Evolutionary conservation across 2,113 vertebrate species (phyloP).

Genomic region (Aegotheles bennettii): DNA sequence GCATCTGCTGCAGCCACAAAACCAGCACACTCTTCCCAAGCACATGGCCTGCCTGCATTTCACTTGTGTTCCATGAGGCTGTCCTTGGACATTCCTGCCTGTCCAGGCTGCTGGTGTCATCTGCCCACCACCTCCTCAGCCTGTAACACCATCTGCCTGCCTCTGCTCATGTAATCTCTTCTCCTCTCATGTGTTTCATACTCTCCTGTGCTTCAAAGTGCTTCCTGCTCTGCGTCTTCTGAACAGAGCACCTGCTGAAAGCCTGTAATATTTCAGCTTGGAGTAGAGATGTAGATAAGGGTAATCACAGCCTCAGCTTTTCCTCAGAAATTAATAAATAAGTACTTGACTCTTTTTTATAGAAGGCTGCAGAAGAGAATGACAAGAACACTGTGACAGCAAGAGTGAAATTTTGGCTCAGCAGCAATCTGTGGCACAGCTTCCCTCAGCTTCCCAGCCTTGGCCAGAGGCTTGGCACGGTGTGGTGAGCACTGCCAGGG

Average conservation of each 20-base stretch:
- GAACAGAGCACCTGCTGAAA: not conserved
- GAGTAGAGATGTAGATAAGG: not conserved
- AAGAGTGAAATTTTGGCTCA: not conserved
- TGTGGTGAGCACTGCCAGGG: not conserved
- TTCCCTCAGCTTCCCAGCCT: not conserved
- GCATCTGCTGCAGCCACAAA: not conserved
- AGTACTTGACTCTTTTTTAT: not conserved
- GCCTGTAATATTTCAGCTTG: not conserved
- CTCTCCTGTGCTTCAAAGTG: not conserved
- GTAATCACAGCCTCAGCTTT: not conserved
- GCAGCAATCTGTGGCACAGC: not conserved
- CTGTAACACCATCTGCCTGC: not conserved
- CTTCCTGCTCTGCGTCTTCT: not conserved
- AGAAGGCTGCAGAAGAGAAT: not conserved
- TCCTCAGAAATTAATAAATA: not conserved
- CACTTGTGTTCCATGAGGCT: rapidly evolving
- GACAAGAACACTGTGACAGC: not conserved
- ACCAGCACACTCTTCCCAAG: not conserved
- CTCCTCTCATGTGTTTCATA: rapidly evolving
- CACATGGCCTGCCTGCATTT: rapidly evolving
- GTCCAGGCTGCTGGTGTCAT: not conserved
- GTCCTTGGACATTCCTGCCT: not conserved
- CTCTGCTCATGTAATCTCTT: not conserved
- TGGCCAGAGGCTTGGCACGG: not conserved
- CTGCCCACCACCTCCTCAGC: rapidly evolving